phyloP scores from a whole-genome alignment of 2,797 vertebrate species.

The Pangasius larnaudii region DNA sequence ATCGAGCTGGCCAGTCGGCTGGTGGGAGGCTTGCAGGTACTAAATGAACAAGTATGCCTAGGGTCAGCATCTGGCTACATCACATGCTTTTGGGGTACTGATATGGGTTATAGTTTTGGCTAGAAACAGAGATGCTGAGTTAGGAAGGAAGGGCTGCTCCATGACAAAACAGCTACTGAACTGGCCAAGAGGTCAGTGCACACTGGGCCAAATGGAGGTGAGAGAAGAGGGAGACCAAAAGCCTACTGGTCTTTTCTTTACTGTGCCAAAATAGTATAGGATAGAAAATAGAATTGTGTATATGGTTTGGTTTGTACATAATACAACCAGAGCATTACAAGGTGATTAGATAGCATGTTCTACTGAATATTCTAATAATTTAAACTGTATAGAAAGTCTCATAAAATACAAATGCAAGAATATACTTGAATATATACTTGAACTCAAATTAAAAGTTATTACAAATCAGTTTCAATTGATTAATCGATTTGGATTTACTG shows the following conservation, averaged over 20 bases:
- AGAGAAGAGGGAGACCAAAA: constrained; percentile 49
- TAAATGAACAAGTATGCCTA: constrained; percentile 61
- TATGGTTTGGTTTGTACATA: neutral
- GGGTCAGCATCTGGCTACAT: constrained; percentile 49
- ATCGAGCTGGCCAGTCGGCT: constrained; percentile 81
- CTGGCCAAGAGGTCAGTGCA: constrained; percentile 70
- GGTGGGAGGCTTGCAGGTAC: constrained; percentile 82
- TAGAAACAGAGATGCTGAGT: constrained; percentile 56
- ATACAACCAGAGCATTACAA: neutral
- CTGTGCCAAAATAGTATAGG: neutral
- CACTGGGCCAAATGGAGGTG: constrained; percentile 65
- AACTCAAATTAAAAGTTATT: neutral
- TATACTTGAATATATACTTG: neutral
- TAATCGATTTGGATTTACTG: neutral
- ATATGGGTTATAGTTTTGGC: constrained; percentile 56
- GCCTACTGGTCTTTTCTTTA: constrained; percentile 37
- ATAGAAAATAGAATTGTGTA: neutral
- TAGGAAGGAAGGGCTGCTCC: constrained; percentile 71
- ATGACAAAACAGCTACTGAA: constrained; percentile 73
- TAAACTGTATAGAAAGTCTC: neutral
- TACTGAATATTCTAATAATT: neutral
- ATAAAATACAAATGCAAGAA: neutral
- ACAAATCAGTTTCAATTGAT: neutral
- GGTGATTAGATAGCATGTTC: neutral
- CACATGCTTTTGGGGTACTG: constrained; percentile 48